Base-by-base conservation (phyloP, 2,113 vertebrate species). In the Tetraodon nigroviridis region DNA sequence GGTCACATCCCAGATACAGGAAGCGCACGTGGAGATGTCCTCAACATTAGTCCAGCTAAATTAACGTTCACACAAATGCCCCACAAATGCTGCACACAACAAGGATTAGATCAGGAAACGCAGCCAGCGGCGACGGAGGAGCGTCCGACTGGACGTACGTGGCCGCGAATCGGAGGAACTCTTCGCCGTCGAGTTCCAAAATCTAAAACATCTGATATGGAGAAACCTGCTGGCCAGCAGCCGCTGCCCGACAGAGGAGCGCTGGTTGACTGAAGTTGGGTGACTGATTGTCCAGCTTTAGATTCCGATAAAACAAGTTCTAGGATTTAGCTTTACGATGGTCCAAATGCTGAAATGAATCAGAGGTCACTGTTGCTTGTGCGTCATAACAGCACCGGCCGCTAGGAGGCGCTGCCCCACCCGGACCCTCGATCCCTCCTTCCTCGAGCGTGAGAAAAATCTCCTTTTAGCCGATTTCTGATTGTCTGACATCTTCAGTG, bases 401-500 rank as follows among this genome's bases (percentile, higher is more conserved):
- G 81, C 81, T 6, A 32, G 18, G 77, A 53, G 71, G 79, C n/a
- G 77, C n/a, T 22, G 51, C 58, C 21, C 32, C 10, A 63, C 19
- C 40, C 7, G 32, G 64, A 41, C 40, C 44, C 55, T 48, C 2
- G 10, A 11, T 20, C 19, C 62, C 51, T 56, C 22, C 37, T 51
- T 41, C 14, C 54, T 24, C 44, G 18, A 37, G 55, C 52, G 42
- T 40, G 6, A 51, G 14, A 13, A 5, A 13, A 62, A 55, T 29
- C 47, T 68, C 42, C 67, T 75, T 6, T 4, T 15, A 55, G 50
- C 55, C 42, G 40, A 57, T 49, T 61, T 74, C 20, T 72, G 78
- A 83, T 86, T 80, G 81, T 81, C 86, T 70, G 67, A 49, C 57
- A 59, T 80, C 46, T 51, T 62, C 55, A 10, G 11, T 12, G 32